Evolutionary conservation across 2,797 vertebrate genomes (phyloP), one percentile per base, ranked within the genome.

Genomic region (Rhinella marina): DNA sequence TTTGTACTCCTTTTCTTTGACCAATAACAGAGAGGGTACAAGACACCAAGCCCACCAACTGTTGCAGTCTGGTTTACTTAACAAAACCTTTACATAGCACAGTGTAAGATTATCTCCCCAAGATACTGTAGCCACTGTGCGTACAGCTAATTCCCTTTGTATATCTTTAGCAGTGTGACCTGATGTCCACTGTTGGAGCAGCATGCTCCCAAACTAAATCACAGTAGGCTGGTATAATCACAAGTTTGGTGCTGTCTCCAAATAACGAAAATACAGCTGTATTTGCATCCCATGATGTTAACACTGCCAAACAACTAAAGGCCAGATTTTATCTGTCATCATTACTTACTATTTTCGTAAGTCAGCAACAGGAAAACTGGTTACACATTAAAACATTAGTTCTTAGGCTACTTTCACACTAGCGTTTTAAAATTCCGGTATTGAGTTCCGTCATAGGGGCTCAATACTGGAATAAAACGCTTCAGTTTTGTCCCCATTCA

Each of bases 241-340:
- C 16, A 73, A 11, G 80, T 41, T 41, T 87, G 86, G 68, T 87
- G 81, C 29, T 21, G 79, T 76, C 27, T 64, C 19, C 73, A 56
- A 27, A 25, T 41, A 83, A 76, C 32, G 14, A 77, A 82, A 87
- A 87, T 83, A 87, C 86, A 87, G 86, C 86, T 87, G 86, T 87
- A 87, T 87, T 87, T 82, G 76, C 86, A 82, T 25, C 50, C 5
- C 1, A 41, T 8, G 29, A 32, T 8, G n/a, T 27, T 66, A 66
- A 66, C 64, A 66, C 64, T n/a, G n/a, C n/a, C n/a, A 64, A 59
- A 12, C 62, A 64, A 25, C 9, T 25, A 64, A n/a, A 64, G 62
- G n/a, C 62, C 23, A 64, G 3, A 10, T 13, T 64, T n/a, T 25
- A 64, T 61, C 0, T 64, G 62, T 64, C n/a, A 64, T 9, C 1